These are phyloP conservation scores for Agriotes lineatus DNA, from an alignment of 2,888 invertebrate genomes.

Conservation along the genomic window DNA sequence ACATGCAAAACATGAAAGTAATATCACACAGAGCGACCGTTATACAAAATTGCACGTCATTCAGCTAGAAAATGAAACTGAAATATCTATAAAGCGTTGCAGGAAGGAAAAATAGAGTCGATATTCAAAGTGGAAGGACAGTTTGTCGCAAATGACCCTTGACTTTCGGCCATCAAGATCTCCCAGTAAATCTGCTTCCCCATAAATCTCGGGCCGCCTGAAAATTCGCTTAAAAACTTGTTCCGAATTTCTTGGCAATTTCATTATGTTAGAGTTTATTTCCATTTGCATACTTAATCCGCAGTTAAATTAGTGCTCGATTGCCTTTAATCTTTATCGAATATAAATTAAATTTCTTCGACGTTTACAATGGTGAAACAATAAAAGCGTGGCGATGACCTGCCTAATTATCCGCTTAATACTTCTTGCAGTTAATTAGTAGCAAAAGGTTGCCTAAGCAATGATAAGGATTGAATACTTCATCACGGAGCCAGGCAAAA, in stretches of 20 bases:
- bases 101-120: constrained; percentile 30
- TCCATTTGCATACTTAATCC: constrained; percentile 15
- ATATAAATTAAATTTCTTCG: constrained; percentile 5
- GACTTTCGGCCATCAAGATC: constrained; percentile 39
- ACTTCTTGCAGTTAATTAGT: neutral
- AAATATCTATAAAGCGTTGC: constrained; percentile 36
- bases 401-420: constrained; percentile 7
- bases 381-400: neutral
- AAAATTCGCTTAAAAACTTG: constrained; percentile 32
- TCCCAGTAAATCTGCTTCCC: constrained; percentile 29
- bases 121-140: constrained; percentile 38
- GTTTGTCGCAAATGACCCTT: constrained; percentile 41
- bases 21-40: constrained; percentile 23
- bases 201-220: constrained; percentile 27
- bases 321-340: constrained; percentile 13
- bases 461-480: too few species aligned
- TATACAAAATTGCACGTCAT: constrained; percentile 39
- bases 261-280: constrained; percentile 7
- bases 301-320: neutral
- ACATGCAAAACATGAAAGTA: constrained; percentile 38
- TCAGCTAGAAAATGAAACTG: constrained; percentile 37
- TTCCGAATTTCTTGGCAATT: neutral
- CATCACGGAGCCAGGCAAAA: too few species aligned
- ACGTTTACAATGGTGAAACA: neutral
- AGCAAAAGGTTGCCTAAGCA: neutral